These are phyloP conservation scores for Sesamia inferens DNA, from an alignment of 2,888 invertebrate genomes.

Conservation along the genomic window DNA sequence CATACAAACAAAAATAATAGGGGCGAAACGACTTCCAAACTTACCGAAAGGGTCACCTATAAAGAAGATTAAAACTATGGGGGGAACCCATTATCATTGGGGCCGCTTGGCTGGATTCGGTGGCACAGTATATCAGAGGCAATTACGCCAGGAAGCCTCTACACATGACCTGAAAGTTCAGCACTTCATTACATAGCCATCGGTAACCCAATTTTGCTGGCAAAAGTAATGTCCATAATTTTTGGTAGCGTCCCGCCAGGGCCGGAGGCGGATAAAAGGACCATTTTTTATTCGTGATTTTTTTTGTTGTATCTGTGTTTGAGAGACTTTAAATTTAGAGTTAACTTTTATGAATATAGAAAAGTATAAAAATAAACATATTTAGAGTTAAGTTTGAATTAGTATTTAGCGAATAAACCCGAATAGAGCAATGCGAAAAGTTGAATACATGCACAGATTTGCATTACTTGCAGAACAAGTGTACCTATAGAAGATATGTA, in stretches of 20 bases:
- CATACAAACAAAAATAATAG: slow-evolving; percentile 70
- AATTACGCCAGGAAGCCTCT: slow-evolving; percentile 77
- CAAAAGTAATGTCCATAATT: slow-evolving; percentile 76
- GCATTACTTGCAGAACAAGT: background rate
- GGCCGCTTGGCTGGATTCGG: slow-evolving; percentile 71
- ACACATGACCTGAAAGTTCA: slow-evolving; percentile 87
- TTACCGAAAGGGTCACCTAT: slow-evolving; percentile 81
- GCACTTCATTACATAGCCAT: slow-evolving; percentile 84
- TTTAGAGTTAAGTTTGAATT: background rate
- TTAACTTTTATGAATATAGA: background rate
- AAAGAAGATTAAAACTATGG: slow-evolving; percentile 88
- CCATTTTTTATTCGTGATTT: background rate
- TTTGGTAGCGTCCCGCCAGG: slow-evolving; percentile 52
- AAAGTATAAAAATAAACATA: background rate
- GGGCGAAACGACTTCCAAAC: slow-evolving; percentile 72
- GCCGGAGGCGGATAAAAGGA: slow-evolving; percentile 25
- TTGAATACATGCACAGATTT: background rate
- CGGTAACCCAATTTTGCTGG: slow-evolving; percentile 77
- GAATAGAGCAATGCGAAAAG: too few species aligned
- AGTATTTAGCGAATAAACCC: background rate
- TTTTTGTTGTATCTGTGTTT: background rate
- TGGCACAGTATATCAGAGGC: slow-evolving; percentile 81
- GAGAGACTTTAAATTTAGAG: background rate
- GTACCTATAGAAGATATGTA: background rate
- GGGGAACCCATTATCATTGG: slow-evolving; percentile 77